Evolutionary conservation across 2,888 invertebrate species (phyloP).

Genomic region (Phorcus lineatus): DNA sequence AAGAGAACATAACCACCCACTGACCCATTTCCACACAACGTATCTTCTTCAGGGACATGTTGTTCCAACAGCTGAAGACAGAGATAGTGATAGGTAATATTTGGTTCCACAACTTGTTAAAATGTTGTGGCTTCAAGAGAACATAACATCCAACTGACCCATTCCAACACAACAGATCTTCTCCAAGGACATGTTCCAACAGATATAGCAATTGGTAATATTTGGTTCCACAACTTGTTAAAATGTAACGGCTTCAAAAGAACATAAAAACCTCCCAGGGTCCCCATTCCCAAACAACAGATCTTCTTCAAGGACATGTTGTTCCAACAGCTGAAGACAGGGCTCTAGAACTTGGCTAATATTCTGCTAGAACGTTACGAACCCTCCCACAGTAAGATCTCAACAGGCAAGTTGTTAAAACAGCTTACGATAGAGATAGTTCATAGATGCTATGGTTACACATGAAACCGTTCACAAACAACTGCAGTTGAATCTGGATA

Average conservation of each 20-base stretch:
- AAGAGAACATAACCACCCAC: neutral
- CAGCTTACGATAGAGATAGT: constrained; percentile 36
- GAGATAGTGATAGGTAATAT: neutral
- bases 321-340: constrained; percentile 45
- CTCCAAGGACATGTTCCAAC: constrained; percentile 56
- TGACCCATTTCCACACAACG: constrained; percentile 98
- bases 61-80: constrained; percentile 47
- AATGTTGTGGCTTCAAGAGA: neutral
- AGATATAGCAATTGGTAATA: neutral
- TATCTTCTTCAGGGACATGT: constrained; percentile 76
- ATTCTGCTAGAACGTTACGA: neutral
- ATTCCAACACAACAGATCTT: constrained; percentile 92
- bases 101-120: neutral
- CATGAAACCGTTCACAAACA: too few relatives aligned
- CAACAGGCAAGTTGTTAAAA: constrained; percentile 58
- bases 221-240: neutral
- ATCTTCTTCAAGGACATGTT: constrained; percentile 76
- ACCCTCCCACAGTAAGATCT: constrained; percentile 78
- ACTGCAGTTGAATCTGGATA: too few relatives aligned
- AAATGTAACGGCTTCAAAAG: neutral
- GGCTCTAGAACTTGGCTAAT: neutral
- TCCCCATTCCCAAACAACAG: constrained; percentile 99
- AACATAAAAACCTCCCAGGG: constrained; percentile 78
- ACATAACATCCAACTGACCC: constrained; percentile 81
- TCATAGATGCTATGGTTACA: neutral